Base-by-base conservation (phyloP, 2,113 vertebrate genomes). In the Calidris pugnax region DNA sequence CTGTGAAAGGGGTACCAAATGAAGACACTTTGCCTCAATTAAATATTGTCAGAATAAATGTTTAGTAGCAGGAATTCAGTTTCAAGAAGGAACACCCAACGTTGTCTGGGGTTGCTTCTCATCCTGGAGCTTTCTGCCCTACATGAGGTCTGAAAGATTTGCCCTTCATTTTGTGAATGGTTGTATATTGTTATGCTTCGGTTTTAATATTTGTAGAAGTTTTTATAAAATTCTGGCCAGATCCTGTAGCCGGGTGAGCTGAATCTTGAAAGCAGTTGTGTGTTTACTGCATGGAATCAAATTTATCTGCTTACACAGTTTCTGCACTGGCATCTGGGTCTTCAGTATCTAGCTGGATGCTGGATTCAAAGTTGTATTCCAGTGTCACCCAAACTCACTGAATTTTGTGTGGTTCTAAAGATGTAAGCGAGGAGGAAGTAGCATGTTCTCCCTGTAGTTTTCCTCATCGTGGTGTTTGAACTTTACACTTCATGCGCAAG, bases 381-480 rank as follows among this genome's bases (percentile, higher is more conserved):
- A 10, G 12, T 59, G 28, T 37, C 37, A 17, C 30, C 43, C 32
- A 80, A 37, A n/a, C 13, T 73, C 33, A 13, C 17, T 76, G 48
- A 66, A n/a, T 72, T 89, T 85, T 85, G 19, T 50, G 79, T 20
- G 9, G 4, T 79, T 87, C 87, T 37, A 57, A 73, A 59, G 26
- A 30, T 63, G 13, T n/a, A 35, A 79, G 13, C 30, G 28, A 82
- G 32, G 37, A 57, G 35, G 56, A 55, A 53, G 45, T 35, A 30
- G 7, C 64, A 20, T 56, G 39, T 87, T 69, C 27, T 91, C 9
- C 51, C 33, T 63, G 26, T 69, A 17, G 32, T 67, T 85, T 59
- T 66, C 62, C 39, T 76, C 13, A 32, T 12, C 0, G 0, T 2
- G 3, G 5, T 55, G 4, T 73, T 82, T 87, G 19, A 53, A 43